Evolutionary conservation across 2,888 invertebrate species (phyloP).

Genomic region (Ganaspis brasiliensis): DNA sequence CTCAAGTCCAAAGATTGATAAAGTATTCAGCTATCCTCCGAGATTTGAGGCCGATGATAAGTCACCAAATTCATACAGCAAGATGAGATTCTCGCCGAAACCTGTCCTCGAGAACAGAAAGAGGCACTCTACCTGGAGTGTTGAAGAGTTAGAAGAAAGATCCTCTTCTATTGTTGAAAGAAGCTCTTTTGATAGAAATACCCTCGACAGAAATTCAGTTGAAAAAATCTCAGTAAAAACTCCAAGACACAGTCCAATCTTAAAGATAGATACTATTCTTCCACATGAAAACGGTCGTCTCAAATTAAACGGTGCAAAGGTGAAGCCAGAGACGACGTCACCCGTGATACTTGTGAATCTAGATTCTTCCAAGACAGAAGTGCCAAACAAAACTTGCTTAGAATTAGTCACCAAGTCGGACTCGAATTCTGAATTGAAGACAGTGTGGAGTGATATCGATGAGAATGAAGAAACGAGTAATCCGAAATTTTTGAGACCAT

Average conservation of each 20-base stretch:
- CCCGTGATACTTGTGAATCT: slow-evolving; percentile 62
- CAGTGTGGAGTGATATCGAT: slow-evolving; percentile 54
- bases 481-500: slow-evolving; percentile 89
- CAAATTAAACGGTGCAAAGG: slow-evolving; percentile 51
- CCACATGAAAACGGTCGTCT: slow-evolving; percentile 52
- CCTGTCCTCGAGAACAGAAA: slow-evolving; percentile 63
- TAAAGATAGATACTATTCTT: slow-evolving; percentile 35
- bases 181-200: background rate
- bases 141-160: slow-evolving; percentile 65
- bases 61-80: slow-evolving; percentile 63
- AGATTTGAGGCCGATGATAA: slow-evolving; percentile 55
- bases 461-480: slow-evolving; percentile 80
- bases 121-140: slow-evolving; percentile 67
- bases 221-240: slow-evolving; percentile 45
- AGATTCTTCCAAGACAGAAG: slow-evolving; percentile 68
- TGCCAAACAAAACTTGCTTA: slow-evolving; percentile 64
- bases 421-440: slow-evolving; percentile 59
- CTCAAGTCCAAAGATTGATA: slow-evolving; percentile 64
- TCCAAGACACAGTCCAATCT: slow-evolving; percentile 42
- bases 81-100: slow-evolving; percentile 67
- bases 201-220: background rate
- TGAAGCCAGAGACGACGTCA: slow-evolving; percentile 51
- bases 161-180: background rate
- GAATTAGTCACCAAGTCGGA: slow-evolving; percentile 63
- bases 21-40: slow-evolving; percentile 61